Percentiles rank a stretch among this genome's conserved stretches.
phyloP scores from a whole-genome alignment of 2,888 invertebrate genomes.

The Hemithea aestivaria region DNA sequence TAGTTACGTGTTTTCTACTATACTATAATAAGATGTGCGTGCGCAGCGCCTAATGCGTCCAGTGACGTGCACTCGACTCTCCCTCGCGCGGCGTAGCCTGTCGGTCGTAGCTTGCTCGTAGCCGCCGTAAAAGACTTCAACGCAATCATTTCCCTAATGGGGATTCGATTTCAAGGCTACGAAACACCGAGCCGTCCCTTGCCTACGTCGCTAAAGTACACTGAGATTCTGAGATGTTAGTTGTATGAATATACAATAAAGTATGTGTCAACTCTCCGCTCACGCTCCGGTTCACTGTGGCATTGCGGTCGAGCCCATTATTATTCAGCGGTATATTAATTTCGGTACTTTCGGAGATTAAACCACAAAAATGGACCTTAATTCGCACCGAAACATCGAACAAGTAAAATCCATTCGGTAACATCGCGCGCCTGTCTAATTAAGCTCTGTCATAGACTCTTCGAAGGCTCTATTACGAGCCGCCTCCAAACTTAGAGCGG shows the following conservation, averaged over 20 bases:
- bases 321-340: constrained; percentile 38
- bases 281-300: constrained; percentile 28
- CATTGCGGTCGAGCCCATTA: no score
- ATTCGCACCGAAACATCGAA: constrained; percentile 59
- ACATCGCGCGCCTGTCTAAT: constrained; percentile 75
- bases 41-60: constrained; percentile 37
- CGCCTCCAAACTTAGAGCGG: constrained; percentile 73
- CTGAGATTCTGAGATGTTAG: no score
- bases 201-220: no score
- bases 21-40: constrained; percentile 39
- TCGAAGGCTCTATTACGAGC: constrained; percentile 78
- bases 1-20: constrained; percentile 54
- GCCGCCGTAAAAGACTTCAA: constrained; percentile 8
- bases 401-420: constrained; percentile 77
- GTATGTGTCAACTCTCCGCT: constrained; percentile 29
- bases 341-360: constrained; percentile 38
- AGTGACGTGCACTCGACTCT: constrained; percentile 34
- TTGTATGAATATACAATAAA: constrained; percentile 24
- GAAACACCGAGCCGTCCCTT: no score
- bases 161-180: constrained; percentile 3
- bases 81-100: constrained; percentile 27
- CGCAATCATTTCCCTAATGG: constrained; percentile 11
- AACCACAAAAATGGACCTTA: constrained; percentile 48
- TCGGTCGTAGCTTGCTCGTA: background rate
- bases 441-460: constrained; percentile 77